Conservation (phyloP, 2,797 vertebrate genomes). For the Coreius guichenoti region DNA sequence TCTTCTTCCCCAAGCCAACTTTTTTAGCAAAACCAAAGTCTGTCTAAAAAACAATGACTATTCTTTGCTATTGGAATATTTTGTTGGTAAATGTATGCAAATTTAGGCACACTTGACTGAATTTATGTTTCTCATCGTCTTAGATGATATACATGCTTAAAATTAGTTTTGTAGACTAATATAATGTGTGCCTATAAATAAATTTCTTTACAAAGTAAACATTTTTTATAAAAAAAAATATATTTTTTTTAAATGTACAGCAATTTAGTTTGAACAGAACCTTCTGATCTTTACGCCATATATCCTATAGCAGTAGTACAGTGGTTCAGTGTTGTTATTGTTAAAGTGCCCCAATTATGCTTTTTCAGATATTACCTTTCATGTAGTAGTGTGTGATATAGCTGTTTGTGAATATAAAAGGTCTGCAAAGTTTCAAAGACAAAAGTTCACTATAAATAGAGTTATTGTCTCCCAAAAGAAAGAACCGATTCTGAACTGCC, state of each 20-base stretch:
- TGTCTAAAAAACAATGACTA: conserved; percentile 76
- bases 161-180: background rate
- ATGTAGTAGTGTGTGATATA: background rate
- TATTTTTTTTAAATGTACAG: background rate
- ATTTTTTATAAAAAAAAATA: background rate
- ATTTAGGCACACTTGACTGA: background rate
- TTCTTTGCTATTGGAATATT: background rate
- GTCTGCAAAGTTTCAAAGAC: too few species aligned
- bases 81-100: background rate
- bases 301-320: too few species aligned
- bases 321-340: background rate
- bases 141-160: background rate
- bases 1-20: conserved; percentile 99
- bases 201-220: background rate
- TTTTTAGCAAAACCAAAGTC: conserved; percentile 99
- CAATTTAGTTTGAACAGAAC: background rate
- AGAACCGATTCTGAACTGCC: too few species aligned
- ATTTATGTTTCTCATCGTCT: background rate
- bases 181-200: background rate
- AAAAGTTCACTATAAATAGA: too few species aligned
- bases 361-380: background rate
- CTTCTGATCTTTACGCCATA: too few species aligned
- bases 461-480: too few species aligned
- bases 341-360: too few species aligned
- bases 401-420: too few species aligned